Conservation (phyloP, 2,797 vertebrate species). For the Morelia viridis region DNA sequence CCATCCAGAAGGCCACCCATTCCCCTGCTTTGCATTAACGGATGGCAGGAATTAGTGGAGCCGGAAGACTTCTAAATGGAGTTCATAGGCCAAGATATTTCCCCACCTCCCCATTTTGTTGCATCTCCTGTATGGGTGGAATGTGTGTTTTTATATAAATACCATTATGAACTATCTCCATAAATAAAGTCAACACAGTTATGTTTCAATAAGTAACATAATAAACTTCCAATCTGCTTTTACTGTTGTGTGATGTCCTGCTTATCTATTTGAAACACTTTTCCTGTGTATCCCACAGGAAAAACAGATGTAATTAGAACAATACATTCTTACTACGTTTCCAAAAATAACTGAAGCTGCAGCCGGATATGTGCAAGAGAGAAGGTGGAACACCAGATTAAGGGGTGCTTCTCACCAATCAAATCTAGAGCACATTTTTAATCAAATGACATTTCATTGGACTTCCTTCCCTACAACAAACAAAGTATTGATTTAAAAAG, state of each 20-base stretch:
- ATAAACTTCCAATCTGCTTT: conserved; percentile 33
- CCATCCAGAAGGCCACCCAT: not conserved
- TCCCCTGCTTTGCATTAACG: not conserved
- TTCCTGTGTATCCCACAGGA: conserved; percentile 73
- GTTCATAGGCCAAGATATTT: not conserved
- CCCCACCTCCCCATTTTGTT: not conserved
- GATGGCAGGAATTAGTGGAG: not conserved
- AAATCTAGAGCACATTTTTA: conserved; percentile 44
- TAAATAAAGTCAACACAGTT: conserved; percentile 5
- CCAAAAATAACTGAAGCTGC: conserved; percentile 68
- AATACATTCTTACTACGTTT: conserved; percentile 62
- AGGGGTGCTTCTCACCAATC: conserved; percentile 31
- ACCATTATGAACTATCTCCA: not conserved
- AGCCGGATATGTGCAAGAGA: conserved; percentile 14
- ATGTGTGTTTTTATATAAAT: conserved; percentile 18
- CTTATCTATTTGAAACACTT: conserved; percentile 74
- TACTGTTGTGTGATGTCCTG: conserved; percentile 43
- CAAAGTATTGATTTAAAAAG: conserved; percentile 8
- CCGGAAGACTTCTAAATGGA: not conserved
- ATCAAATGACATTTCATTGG: conserved; percentile 28
- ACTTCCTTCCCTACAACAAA: conserved; percentile 22
- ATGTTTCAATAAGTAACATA: not conserved
- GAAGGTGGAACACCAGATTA: conserved; percentile 57
- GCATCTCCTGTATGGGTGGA: not conserved
- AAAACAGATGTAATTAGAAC: conserved; percentile 68